Conservation (phyloP, 2,113 vertebrate genomes). For the Ctenomys sociabilis region DNA sequence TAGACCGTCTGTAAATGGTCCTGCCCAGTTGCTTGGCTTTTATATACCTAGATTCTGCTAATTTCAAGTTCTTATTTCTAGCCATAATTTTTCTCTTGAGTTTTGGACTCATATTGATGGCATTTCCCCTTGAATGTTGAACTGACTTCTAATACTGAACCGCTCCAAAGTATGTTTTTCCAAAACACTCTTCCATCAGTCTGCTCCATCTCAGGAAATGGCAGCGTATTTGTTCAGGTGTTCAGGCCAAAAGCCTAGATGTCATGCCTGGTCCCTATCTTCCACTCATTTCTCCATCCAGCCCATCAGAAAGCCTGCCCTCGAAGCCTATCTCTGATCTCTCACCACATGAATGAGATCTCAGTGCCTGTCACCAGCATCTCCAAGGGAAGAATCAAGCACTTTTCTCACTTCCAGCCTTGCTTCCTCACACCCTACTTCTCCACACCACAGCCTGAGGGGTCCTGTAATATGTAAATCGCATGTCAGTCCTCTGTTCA, state of each 20-base stretch:
- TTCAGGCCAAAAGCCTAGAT: background rate
- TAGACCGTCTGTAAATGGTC: background rate
- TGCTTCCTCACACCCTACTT: background rate
- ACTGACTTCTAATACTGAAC: background rate
- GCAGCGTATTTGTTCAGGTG: background rate
- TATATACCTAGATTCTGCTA: background rate
- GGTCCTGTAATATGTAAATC: background rate
- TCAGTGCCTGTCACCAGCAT: too few species aligned
- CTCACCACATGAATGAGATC: background rate
- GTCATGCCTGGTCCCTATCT: background rate
- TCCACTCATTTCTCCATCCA: background rate
- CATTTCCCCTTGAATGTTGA: background rate
- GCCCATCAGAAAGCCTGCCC: background rate
- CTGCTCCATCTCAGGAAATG: background rate
- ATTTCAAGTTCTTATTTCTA: constrained; percentile 10
- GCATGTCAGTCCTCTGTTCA: background rate
- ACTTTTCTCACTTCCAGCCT: background rate
- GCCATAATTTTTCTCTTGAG: background rate
- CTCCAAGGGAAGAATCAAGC: background rate
- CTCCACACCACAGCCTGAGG: background rate
- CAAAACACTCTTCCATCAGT: background rate
- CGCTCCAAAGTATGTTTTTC: background rate
- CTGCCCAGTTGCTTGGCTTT: background rate
- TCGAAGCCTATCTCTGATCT: background rate
- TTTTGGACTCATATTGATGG: background rate